These are phyloP conservation scores for Cavia aperea DNA, from an alignment of 2,113 vertebrate genomes.

Conservation along the genomic window DNA sequence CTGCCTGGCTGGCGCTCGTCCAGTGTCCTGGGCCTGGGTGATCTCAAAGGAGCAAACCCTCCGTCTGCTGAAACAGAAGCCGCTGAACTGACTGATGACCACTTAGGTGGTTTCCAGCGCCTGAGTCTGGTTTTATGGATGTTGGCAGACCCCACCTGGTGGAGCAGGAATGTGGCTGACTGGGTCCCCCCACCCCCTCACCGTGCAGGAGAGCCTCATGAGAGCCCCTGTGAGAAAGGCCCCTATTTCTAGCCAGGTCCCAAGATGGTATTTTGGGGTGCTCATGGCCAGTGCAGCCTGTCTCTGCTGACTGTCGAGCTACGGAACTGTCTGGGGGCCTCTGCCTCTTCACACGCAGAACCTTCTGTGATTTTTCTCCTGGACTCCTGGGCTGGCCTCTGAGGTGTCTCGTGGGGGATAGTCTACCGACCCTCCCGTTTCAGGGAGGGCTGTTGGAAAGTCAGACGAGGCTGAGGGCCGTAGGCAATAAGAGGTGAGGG, in stretches of 20 bases:
- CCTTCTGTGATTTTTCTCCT: background rate
- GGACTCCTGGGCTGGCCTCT: background rate
- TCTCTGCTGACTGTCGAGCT: fast-evolving
- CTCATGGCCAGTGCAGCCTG: background rate
- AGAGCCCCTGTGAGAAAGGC: background rate
- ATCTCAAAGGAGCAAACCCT: background rate
- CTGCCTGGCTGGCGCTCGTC: background rate
- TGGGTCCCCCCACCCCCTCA: background rate
- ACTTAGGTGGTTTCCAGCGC: background rate
- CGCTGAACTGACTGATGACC: background rate
- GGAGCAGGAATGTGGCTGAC: background rate
- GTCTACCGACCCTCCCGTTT: background rate
- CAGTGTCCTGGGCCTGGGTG: background rate
- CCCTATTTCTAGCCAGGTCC: background rate
- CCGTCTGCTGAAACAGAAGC: background rate
- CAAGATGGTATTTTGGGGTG: background rate
- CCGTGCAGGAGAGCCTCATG: background rate
- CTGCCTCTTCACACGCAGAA: fast-evolving
- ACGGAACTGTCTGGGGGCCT: background rate
- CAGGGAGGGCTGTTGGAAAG: background rate
- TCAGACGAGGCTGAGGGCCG: background rate
- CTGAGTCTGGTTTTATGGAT: background rate
- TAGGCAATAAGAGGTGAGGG: fast-evolving
- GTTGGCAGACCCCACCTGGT: background rate
- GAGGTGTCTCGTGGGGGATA: background rate